Evolutionary conservation across 2,797 vertebrate species (phyloP), one percentile per base, ranked within the genome.

Genomic region (Valencia hispanica): DNA sequence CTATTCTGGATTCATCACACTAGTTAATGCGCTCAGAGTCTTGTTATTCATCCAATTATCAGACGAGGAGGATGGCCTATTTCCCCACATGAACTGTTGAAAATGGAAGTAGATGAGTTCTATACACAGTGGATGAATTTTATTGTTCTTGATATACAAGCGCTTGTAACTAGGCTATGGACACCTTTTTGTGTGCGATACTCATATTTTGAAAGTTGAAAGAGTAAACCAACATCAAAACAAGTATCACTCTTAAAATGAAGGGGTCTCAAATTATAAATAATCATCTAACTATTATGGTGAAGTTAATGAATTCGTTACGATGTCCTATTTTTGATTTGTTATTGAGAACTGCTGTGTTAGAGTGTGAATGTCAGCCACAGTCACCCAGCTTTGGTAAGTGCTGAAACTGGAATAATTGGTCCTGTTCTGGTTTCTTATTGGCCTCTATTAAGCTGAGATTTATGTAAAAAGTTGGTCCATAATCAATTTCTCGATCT

Each of bases 41-140:
- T 85, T 79, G 74, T 84, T 84, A 75, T 72, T 57, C 59, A 48
- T 77, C 71, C 82, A 86, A 86, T 90, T 88, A 89, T 82, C 53
- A 32, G 18, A 25, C 2, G 22, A 48, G 68, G 59, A 30, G n/a
- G 79, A 79, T 66, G 72, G 41, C 73, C 59, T 63, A 34, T 75
- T 85, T 80, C 79, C 86, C 80, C 47, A 71, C 68, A 45, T 79
- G 50, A 88, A 83, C 69, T 30, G 73, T 53, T 59, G 10, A 48
- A 79, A 75, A 61, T 79, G 82, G 51, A 83, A 68, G 69, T 65
- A 77, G 78, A 82, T 70, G 34, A 74, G n/a, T 79, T 86, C 79
- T 6, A 63, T 73, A n/a, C 53, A 55, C 30, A 17, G 51, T 9
- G 47, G 76, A 55, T 71, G 17, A 55, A 68, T 68, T 47, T 72